Percentiles rank a stretch among this genome's conserved stretches.
phyloP scores from a whole-genome alignment of 2,888 invertebrate species.

The Cheilosia grossa region DNA sequence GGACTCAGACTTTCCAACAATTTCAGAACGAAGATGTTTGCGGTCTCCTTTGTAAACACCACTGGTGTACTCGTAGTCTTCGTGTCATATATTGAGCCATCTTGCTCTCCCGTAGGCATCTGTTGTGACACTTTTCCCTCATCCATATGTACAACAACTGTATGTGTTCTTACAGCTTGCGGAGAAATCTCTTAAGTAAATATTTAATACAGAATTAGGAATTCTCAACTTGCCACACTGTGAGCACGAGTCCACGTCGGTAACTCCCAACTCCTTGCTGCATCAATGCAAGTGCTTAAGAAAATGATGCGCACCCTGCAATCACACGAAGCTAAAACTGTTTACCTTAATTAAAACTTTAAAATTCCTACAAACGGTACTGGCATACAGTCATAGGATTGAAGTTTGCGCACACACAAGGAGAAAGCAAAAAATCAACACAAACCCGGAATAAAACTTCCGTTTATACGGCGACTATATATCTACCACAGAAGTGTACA shows the following conservation, averaged over 20 bases:
- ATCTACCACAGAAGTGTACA: background rate
- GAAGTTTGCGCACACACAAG: constrained; percentile 39
- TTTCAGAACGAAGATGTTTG: constrained; percentile 54
- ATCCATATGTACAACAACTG: background rate
- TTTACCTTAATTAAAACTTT: constrained; percentile 73
- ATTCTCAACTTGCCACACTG: constrained; percentile 33
- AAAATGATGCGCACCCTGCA: constrained; percentile 7
- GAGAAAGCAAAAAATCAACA: constrained; percentile 47
- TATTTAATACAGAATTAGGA: constrained; percentile 58
- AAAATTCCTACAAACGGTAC: constrained; percentile 59
- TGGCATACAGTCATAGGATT: constrained; percentile 28
- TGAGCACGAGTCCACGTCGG: background rate
- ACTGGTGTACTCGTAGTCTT: constrained; percentile 12
- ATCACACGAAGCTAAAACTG: constrained; percentile 64
- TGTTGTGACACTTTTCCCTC: constrained; percentile 11
- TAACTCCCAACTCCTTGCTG: background rate
- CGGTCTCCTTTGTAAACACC: constrained; percentile 48
- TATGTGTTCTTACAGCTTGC: constrained; percentile 20
- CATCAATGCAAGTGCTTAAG: constrained; percentile 44
- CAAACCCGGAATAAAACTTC: constrained; percentile 1
- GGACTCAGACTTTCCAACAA: constrained; percentile 17
- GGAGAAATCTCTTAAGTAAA: constrained; percentile 62
- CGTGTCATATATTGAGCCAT: constrained; percentile 33
- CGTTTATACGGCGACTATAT: constrained; percentile 35
- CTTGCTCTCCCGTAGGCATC: background rate